A percentile compares a stretch with the other conserved stretches of the same genome.
Conservation (phyloP, 35 echinoderm and acorn worm species). For the Lytechinus pictus region DNA sequence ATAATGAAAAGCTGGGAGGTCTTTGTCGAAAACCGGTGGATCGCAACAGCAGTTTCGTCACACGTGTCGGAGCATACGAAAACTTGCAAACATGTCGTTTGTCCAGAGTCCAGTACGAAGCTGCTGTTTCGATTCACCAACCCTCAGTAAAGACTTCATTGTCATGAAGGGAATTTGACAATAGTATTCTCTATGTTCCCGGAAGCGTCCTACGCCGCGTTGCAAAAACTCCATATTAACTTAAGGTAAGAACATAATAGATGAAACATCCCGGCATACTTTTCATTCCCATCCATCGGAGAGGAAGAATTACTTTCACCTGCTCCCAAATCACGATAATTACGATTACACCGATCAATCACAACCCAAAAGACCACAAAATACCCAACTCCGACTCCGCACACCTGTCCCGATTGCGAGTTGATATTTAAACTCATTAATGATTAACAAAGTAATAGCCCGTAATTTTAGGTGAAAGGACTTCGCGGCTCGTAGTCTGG, state of each 20-base stretch:
- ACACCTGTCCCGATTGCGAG: not conserved
- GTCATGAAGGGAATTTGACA: no score
- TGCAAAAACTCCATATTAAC: no score
- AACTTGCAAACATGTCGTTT: no score
- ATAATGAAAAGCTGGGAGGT: no score
- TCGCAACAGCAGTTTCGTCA: no score
- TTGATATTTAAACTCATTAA: not conserved
- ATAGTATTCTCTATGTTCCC: no score
- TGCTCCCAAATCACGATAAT: not conserved
- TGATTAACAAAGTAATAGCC: constrained; percentile 19
- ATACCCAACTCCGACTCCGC: not conserved
- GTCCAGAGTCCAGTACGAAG: no score
- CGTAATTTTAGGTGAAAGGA: not conserved
- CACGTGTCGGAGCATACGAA: no score
- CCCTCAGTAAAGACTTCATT: no score
- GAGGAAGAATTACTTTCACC: not conserved
- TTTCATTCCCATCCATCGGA: not conserved
- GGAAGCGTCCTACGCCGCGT: no score
- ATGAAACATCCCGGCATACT: not conserved
- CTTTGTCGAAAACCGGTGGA: no score
- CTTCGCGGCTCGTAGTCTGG: not conserved
- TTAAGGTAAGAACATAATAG: not conserved
- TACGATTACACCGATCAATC: not conserved
- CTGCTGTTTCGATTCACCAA: no score
- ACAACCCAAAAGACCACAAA: not conserved